Conservation (phyloP, 2,113 vertebrate genomes). For the Tympanuchus pallidicinctus region DNA sequence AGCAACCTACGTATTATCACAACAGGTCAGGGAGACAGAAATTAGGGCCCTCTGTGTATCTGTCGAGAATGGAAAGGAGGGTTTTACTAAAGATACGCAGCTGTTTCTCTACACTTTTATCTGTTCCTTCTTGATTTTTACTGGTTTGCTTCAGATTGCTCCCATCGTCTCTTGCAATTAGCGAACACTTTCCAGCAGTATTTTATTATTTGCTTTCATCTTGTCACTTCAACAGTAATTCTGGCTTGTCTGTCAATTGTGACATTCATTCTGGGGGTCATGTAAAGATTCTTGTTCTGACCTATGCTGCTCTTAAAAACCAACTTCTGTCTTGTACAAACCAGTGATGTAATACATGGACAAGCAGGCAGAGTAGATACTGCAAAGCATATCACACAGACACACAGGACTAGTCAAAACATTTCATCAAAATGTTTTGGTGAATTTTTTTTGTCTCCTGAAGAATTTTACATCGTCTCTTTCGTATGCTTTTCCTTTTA, state of each 20-base stretch:
- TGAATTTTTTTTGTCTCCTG: neutral
- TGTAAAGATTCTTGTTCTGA: neutral
- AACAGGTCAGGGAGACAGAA: neutral
- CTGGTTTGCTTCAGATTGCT: neutral
- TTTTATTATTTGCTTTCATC: neutral
- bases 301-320: neutral
- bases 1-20: neutral
- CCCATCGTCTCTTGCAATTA: neutral
- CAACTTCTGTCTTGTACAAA: neutral
- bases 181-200: neutral
- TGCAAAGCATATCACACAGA: neutral
- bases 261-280: neutral
- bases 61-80: neutral
- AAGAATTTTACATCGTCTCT: neutral
- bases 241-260: neutral
- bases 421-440: neutral
- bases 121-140: neutral
- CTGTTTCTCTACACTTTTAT: neutral
- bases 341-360: neutral
- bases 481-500: neutral
- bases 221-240: neutral
- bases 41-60: neutral
- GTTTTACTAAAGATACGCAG: rapidly evolving
- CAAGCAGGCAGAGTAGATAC: neutral
- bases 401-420: neutral